Base-by-base conservation (phyloP, 2,113 vertebrate species). In the Edolisoma coerulescens region DNA sequence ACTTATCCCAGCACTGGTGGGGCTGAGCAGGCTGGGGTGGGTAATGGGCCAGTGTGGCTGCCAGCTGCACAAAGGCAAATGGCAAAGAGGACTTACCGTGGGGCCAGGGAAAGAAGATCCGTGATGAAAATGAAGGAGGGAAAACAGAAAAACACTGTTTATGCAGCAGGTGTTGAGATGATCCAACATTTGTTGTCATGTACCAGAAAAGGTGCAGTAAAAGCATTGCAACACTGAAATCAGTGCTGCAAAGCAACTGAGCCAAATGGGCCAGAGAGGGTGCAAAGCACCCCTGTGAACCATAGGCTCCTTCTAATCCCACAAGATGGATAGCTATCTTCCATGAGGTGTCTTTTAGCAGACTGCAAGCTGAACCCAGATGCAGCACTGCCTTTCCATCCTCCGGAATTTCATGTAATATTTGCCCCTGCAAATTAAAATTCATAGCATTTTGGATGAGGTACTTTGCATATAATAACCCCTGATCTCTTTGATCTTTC, bases 361-460 rank as follows among this genome's bases (percentile, higher is more conserved):
- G 35, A n/a, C 35, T 70, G 68, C 33, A 68, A 68, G 49, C 52
- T 53, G 61, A 91, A 87, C 75, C 24, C 67, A 74, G 30, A 45
- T 14, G 10, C 7, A 75, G 79, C 9, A 15, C 44, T 65, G 41
- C 35, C 39, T 89, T 93, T 67, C 33, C 32, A 41, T 76, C 67
- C 65, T 54, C 64, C 54, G 37, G 33, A 53, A 6, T 70, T 91
- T 59, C 57, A 53, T 49, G 52, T 11, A 87, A 42, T 84, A 93
- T 81, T 90, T 97, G 49, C 54, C 79, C 35, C 86, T 81, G 56
- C 33, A 95, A 96, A 96, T 76, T 73, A 93, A 92, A 89, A 64
- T 85, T 49, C 77, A 64, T 5, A 39, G 74, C 56, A 89, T 52
- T 91, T 83, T 45, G 47, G 32, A 69, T 53, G 27, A 77, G 70